Conservation (phyloP, 2,888 invertebrate species). For the Caenorhabditis virilis region DNA sequence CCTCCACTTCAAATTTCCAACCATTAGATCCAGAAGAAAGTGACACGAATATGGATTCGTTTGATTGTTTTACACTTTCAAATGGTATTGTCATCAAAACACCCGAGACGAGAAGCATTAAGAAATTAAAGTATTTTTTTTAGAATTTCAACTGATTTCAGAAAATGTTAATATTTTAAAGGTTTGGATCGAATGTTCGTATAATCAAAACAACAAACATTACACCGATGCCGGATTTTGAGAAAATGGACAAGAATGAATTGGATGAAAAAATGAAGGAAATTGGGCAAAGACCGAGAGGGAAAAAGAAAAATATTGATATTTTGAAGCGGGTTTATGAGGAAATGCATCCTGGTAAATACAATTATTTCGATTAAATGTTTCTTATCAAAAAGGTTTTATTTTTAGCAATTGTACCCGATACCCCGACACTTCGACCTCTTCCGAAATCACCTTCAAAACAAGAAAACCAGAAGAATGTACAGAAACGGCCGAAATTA, state of each 20-base stretch:
- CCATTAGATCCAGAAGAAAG: too few species aligned
- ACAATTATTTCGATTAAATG: too few species aligned
- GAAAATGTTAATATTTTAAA: conserved; percentile 11
- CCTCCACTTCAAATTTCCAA: too few species aligned
- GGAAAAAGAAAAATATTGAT: conserved; percentile 54
- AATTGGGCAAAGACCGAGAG: conserved; percentile 60
- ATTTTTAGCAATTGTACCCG: conserved; percentile 26
- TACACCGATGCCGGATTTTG: conserved; percentile 59
- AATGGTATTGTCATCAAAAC: too few species aligned
- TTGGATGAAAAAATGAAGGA: conserved; percentile 50
- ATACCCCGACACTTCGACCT: conserved; percentile 45
- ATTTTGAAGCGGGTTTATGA: conserved; percentile 56
- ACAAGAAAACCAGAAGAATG: conserved; percentile 1
- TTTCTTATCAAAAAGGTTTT: too few species aligned
- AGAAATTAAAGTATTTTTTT: too few species aligned
- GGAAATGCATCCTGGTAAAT: conserved; percentile 59
- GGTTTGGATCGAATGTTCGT: conserved; percentile 50
- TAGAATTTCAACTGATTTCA: too few species aligned
- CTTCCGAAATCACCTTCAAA: conserved; percentile 2
- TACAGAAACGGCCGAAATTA: not conserved
- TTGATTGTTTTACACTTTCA: too few species aligned
- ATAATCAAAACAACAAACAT: conserved; percentile 55
- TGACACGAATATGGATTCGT: too few species aligned
- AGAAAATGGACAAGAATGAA: conserved; percentile 46
- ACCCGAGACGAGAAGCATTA: too few species aligned